Evolutionary conservation across 2,113 vertebrate species (phyloP).

Genomic region (Stercorarius parasiticus): DNA sequence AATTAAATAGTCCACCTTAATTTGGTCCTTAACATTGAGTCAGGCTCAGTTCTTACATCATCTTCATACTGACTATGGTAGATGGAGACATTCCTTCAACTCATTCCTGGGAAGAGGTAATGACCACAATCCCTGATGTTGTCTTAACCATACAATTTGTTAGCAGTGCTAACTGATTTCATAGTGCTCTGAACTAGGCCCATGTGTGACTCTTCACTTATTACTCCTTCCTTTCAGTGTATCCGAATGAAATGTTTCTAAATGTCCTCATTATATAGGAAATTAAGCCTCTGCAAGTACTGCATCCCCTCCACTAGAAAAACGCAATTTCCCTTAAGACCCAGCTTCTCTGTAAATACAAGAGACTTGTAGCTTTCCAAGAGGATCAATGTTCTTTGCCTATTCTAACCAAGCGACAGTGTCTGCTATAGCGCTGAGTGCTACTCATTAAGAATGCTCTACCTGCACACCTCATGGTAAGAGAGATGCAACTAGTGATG

Average conservation of each 20-base stretch:
- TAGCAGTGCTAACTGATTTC: background rate
- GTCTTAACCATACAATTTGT: background rate
- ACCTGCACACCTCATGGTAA: rapidly evolving
- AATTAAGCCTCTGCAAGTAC: background rate
- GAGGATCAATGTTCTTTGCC: background rate
- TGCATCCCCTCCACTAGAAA: background rate
- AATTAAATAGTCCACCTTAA: background rate
- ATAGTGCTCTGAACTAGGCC: background rate
- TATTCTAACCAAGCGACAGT: background rate
- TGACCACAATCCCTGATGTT: background rate
- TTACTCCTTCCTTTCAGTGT: background rate
- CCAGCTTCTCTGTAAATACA: background rate
- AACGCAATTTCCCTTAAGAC: background rate
- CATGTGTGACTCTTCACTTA: background rate
- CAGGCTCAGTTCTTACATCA: background rate
- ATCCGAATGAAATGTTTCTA: background rate
- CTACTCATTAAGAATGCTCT: background rate
- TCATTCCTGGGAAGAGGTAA: background rate
- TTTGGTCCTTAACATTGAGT: background rate
- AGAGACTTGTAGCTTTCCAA: background rate
- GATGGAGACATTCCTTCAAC: background rate
- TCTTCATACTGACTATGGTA: background rate
- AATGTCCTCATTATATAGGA: background rate
- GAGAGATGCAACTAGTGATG: background rate
- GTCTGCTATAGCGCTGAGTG: background rate